Evolutionary conservation across 2,797 vertebrate genomes (phyloP).

Genomic region (Pyrrhura leucotis): DNA sequence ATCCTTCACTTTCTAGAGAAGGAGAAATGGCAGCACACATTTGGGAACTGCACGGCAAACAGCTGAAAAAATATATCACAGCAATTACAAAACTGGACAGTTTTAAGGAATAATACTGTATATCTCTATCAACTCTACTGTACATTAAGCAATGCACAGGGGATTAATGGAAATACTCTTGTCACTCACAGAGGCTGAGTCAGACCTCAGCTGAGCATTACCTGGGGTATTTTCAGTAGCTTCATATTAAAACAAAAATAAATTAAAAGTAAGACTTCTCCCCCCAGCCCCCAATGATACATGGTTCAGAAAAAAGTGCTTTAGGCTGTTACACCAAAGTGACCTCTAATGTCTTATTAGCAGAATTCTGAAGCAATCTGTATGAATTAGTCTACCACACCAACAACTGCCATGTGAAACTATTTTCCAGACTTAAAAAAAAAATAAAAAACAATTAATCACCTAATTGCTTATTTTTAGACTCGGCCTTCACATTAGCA

Average conservation of each 20-base stretch:
- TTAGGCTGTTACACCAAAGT: background rate
- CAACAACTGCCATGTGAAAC: background rate
- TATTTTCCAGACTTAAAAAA: background rate
- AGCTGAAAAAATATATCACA: background rate
- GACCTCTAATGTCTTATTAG: background rate
- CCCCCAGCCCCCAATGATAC: accelerated
- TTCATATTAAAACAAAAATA: background rate
- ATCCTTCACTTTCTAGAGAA: background rate
- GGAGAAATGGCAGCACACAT: background rate
- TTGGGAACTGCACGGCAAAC: background rate
- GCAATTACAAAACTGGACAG: background rate
- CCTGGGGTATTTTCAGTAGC: background rate
- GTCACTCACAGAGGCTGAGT: background rate
- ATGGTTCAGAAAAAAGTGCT: background rate
- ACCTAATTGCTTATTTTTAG: background rate
- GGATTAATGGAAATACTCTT: background rate
- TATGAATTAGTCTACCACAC: background rate
- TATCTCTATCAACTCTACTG: background rate
- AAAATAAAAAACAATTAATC: background rate
- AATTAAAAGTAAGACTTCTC: background rate
- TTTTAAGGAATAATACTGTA: background rate
- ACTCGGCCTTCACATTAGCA: background rate
- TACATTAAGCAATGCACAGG: background rate
- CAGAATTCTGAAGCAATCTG: background rate
- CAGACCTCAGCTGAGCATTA: background rate